Conservation (phyloP, 2,797 vertebrate species). For the Argya squamiceps region DNA sequence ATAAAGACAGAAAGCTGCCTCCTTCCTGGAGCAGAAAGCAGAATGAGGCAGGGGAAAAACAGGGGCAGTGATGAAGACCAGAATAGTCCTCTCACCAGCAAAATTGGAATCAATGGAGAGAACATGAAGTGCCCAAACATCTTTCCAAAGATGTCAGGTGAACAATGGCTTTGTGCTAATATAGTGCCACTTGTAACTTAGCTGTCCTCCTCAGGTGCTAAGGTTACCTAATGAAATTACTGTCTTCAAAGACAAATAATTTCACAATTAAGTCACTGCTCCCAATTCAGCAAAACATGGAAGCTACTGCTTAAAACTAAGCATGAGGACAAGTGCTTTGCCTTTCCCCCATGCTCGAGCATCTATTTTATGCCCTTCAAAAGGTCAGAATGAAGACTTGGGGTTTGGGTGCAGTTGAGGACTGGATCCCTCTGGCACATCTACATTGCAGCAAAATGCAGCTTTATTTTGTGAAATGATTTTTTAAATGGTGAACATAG, state of each 20-base stretch:
- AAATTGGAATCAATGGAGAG: not conserved
- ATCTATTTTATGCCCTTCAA: not conserved
- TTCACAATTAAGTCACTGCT: not conserved
- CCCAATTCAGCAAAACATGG: not conserved
- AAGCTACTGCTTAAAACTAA: not conserved
- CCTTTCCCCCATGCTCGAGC: not conserved
- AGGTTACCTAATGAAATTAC: not conserved
- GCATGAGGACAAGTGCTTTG: not conserved
- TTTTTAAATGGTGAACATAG: not conserved
- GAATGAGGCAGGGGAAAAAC: not conserved
- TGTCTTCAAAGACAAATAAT: not conserved
- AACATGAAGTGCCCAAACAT: not conserved
- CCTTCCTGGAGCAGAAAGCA: not conserved
- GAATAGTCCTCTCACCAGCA: not conserved
- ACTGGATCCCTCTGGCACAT: not conserved
- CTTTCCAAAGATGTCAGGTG: not conserved
- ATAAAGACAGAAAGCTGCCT: conserved; percentile 13
- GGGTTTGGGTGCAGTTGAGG: not conserved
- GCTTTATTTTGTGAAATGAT: not conserved
- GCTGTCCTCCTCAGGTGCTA: not conserved
- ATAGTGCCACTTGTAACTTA: not conserved
- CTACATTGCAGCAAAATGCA: not conserved
- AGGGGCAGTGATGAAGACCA: not conserved
- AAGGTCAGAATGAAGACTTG: not conserved
- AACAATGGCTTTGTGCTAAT: not conserved